Evolutionary conservation across 1,140 invertebrate genomes (phyloP).

Genomic region (Drosophila kurseongensis): DNA sequence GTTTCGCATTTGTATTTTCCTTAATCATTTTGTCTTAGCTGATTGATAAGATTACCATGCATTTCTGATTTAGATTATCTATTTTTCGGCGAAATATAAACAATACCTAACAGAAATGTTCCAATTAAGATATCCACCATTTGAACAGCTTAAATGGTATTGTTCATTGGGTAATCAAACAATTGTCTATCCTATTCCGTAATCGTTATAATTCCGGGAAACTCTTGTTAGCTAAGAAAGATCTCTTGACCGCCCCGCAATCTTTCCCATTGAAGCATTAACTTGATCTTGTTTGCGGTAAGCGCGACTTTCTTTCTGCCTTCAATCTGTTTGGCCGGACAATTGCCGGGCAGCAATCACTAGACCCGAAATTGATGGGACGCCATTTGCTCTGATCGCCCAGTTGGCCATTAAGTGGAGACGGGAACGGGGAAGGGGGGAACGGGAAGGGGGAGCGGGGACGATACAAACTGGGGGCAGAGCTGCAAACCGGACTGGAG

Average conservation of each 20-base stretch:
- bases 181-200: constrained; percentile 1
- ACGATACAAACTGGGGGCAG: not conserved
- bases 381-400: constrained; percentile 48
- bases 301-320: constrained; percentile 17
- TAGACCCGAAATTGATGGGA: constrained; percentile 36
- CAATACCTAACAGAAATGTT: not conserved
- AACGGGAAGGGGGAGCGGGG: too few relatives aligned
- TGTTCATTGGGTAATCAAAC: constrained; percentile 5
- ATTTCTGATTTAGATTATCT: not conserved
- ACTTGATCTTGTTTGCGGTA: constrained; percentile 27
- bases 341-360: constrained; percentile 33
- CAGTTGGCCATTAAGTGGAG: constrained; percentile 30
- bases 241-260: not conserved
- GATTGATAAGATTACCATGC: too few relatives aligned
- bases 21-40: too few relatives aligned
- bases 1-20: too few relatives aligned
- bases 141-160: not conserved
- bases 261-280: constrained; percentile 16
- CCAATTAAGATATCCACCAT: not conserved
- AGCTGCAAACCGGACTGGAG: constrained; percentile 11
- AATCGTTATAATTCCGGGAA: constrained; percentile 17
- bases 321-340: constrained; percentile 1
- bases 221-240: constrained; percentile 6
- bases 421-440: not conserved
- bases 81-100: not conserved